phyloP scores from a whole-genome alignment of 2,888 invertebrate species.

The Aricia artaxerxes region DNA sequence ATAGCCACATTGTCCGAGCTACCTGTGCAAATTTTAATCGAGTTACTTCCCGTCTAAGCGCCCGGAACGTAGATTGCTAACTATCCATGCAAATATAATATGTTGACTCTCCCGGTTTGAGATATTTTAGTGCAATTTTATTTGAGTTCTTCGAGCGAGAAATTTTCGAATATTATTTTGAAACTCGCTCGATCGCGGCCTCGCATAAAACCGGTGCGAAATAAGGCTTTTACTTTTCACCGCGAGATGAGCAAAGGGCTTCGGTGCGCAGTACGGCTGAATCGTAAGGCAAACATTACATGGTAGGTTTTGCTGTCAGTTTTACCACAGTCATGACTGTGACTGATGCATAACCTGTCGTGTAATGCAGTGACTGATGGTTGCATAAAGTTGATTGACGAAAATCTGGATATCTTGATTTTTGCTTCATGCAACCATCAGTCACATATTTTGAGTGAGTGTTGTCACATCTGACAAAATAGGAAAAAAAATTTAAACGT shows the following conservation, averaged over 20 bases:
- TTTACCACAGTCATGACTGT: too few relatives aligned
- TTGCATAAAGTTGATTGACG: too few relatives aligned
- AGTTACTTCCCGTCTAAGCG: constrained; percentile 59
- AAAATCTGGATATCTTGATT: too few relatives aligned
- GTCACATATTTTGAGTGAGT: too few relatives aligned
- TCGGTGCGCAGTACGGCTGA: background rate
- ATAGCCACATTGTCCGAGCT: constrained; percentile 68
- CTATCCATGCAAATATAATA: constrained; percentile 32
- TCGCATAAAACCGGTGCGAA: background rate
- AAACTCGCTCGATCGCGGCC: background rate
- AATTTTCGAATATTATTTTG: background rate
- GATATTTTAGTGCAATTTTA: constrained; percentile 30
- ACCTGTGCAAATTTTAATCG: constrained; percentile 69
- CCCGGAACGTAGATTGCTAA: constrained; percentile 42
- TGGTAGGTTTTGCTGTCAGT: too few relatives aligned
- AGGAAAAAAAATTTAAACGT: too few relatives aligned
- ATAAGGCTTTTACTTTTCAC: background rate
- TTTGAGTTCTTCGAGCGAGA: constrained; percentile 9
- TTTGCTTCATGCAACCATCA: too few relatives aligned
- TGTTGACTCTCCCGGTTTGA: constrained; percentile 14
- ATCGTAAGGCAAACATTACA: too few relatives aligned
- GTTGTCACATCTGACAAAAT: too few relatives aligned
- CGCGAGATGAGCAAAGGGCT: background rate
- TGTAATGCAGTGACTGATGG: too few relatives aligned
- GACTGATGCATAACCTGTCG: too few relatives aligned